These are phyloP conservation scores for Diorhabda elongata DNA, from an alignment of 1,140 invertebrate species.

Conservation along the genomic window DNA sequence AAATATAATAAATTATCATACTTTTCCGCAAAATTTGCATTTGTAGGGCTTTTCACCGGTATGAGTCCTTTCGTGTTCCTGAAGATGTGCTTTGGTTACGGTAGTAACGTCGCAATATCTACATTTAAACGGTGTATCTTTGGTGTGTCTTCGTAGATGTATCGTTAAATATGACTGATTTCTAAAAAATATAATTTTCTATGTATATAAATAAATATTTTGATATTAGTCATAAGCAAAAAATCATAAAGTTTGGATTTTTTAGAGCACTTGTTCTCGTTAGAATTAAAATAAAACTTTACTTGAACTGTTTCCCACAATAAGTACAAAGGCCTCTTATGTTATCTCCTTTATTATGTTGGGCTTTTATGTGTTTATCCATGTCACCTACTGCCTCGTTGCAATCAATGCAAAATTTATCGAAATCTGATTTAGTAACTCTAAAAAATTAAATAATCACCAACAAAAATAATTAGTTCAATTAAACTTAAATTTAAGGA, in stretches of 20 bases:
- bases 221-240: neutral
- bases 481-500: too few species aligned
- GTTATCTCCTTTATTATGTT: neutral
- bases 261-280: neutral
- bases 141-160: slow-evolving; percentile 20
- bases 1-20: slow-evolving; percentile 7
- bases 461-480: too few species aligned
- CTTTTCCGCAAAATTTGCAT: slow-evolving; percentile 31
- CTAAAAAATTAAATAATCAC: too few species aligned
- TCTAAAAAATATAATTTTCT: slow-evolving; percentile 5
- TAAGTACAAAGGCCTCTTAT: slow-evolving; percentile 20
- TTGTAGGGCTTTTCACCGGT: slow-evolving; percentile 30
- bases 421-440: neutral
- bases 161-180: slow-evolving; percentile 11
- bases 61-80: slow-evolving; percentile 27
- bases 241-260: neutral
- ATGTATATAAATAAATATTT: slow-evolving; percentile 2
- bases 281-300: neutral
- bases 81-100: slow-evolving; percentile 15
- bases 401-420: slow-evolving; percentile 22
- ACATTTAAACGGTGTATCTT: slow-evolving; percentile 21
- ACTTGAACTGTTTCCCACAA: slow-evolving; percentile 29
- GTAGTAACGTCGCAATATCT: slow-evolving; percentile 19
- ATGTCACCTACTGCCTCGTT: slow-evolving; percentile 20
- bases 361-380: neutral